Evolutionary conservation across 2,888 invertebrate genomes (phyloP).

Genomic region (Pecten maximus): DNA sequence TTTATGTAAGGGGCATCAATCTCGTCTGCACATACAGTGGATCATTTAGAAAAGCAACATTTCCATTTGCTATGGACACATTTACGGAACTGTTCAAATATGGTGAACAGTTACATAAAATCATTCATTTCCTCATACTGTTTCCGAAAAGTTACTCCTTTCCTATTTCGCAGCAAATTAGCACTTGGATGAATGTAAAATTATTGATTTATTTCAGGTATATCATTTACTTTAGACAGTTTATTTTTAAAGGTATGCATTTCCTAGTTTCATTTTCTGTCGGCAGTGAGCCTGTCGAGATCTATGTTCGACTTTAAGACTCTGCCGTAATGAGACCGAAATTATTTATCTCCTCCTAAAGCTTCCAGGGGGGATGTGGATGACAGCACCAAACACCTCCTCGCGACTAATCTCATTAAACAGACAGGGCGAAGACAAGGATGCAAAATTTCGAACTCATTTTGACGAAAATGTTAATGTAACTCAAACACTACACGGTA

Average conservation of each 20-base stretch:
- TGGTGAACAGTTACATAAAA: not conserved
- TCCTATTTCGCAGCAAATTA: not conserved
- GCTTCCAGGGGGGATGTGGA: conserved; percentile 24
- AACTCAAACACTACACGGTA: conserved; percentile 22
- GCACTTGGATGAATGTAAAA: not conserved
- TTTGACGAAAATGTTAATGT: conserved; percentile 35
- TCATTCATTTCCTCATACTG: not conserved
- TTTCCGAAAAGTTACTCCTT: not conserved
- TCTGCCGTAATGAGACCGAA: conserved; percentile 4
- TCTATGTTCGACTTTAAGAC: conserved; percentile 11
- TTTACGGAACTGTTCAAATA: not conserved
- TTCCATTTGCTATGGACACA: not conserved
- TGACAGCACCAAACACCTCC: conserved; percentile 25
- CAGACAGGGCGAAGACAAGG: conserved; percentile 25
- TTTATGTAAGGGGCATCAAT: too few species aligned
- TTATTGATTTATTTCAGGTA: not conserved
- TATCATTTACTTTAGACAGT: not conserved
- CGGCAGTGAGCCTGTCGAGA: not conserved
- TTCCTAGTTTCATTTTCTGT: not conserved
- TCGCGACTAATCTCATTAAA: conserved; percentile 20
- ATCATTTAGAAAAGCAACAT: not conserved
- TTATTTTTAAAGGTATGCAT: not conserved
- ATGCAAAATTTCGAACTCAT: conserved; percentile 35
- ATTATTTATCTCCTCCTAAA: conserved; percentile 32
- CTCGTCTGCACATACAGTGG: not conserved